Percentiles rank a stretch among this genome's conserved stretches.
Evolutionary conservation across 2,888 invertebrate genomes (phyloP).

Genomic region (Nebria brevicollis): DNA sequence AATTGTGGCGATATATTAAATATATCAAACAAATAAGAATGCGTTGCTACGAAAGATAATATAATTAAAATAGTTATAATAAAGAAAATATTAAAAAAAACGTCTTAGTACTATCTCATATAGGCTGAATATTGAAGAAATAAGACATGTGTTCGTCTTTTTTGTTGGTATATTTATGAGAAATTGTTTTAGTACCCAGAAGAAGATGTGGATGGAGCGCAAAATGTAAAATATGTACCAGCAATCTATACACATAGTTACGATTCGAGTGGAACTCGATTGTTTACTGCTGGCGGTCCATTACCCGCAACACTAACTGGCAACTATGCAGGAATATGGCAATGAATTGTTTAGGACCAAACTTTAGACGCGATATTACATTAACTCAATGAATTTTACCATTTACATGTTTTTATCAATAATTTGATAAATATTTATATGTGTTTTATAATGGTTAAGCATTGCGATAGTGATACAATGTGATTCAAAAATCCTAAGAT

Average conservation of each 20-base stretch:
- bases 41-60: too few species aligned
- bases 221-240: conserved; percentile 87
- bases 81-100: too few species aligned
- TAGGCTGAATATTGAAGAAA: too few species aligned
- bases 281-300: conserved; percentile 96
- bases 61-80: too few species aligned
- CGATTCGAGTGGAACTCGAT: conserved; percentile 88
- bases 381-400: conserved; percentile 2
- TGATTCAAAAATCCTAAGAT: background rate
- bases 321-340: conserved; percentile 95
- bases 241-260: conserved; percentile 98
- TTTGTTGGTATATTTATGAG: too few species aligned
- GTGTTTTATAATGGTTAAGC: background rate
- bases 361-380: background rate
- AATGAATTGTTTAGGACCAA: conserved; percentile 64
- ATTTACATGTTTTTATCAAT: background rate
- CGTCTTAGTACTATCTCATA: too few species aligned
- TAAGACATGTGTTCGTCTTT: too few species aligned
- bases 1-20: too few species aligned
- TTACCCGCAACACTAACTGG: conserved; percentile 90
- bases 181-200: conserved; percentile 61
- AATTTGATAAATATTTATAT: background rate
- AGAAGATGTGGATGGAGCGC: conserved; percentile 84
- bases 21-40: too few species aligned
- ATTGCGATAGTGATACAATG: background rate